These are phyloP conservation scores for Fratercula arctica DNA, from an alignment of 2,797 vertebrate species.

Conservation along the genomic window DNA sequence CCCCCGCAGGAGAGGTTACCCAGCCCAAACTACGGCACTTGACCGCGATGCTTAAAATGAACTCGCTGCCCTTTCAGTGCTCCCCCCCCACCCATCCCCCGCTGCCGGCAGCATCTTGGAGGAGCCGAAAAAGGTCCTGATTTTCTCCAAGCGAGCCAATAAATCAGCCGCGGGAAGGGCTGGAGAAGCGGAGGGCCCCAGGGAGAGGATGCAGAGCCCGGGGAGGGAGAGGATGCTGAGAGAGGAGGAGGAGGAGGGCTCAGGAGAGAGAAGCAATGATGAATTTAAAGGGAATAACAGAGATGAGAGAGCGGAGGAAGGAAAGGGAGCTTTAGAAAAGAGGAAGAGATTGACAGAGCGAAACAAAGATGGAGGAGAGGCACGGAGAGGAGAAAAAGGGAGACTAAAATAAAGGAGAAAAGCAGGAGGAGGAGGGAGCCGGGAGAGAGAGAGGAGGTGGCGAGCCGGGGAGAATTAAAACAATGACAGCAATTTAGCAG, in stretches of 20 bases:
- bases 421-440: background rate
- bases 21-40: background rate
- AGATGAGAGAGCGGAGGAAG: background rate
- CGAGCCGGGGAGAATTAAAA: constrained; percentile 24
- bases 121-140: background rate
- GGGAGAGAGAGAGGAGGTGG: constrained; percentile 2
- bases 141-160: constrained; percentile 15
- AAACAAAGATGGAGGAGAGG: constrained; percentile 49
- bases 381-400: background rate
- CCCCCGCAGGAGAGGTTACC: background rate
- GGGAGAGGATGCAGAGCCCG: constrained; percentile 12
- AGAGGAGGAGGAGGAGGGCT: background rate
- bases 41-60: background rate
- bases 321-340: constrained; percentile 26
- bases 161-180: constrained; percentile 36
- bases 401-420: background rate
- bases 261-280: background rate
- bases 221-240: background rate
- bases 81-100: background rate
- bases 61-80: background rate
- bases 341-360: constrained; percentile 20
- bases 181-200: background rate
- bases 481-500: constrained; percentile 7
- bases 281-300: constrained; percentile 12
- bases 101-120: background rate